Evolutionary conservation across 2,888 invertebrate species (phyloP).

Genomic region (Carpatolechia fugitivella): DNA sequence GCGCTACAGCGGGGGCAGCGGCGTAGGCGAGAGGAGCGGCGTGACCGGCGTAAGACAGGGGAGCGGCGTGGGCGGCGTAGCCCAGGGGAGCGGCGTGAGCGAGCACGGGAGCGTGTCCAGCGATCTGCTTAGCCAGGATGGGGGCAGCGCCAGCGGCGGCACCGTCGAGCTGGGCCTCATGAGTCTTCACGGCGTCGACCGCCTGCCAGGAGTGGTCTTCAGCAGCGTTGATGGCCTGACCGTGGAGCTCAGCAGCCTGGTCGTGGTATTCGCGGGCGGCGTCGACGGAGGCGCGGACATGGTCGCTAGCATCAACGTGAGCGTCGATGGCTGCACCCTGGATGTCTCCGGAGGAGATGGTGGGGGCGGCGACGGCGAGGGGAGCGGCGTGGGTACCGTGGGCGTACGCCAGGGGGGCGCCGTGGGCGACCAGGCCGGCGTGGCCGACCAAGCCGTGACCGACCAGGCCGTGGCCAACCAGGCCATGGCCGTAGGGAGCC

Average conservation of each 20-base stretch:
- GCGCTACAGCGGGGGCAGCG: slow-evolving; percentile 34
- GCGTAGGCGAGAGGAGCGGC: slow-evolving; percentile 33
- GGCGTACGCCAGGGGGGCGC: slow-evolving; percentile 33
- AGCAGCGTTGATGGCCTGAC: slow-evolving; percentile 70
- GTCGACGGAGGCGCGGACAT: slow-evolving; percentile 66
- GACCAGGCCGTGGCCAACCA: slow-evolving; percentile 17
- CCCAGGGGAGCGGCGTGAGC: slow-evolving; percentile 29
- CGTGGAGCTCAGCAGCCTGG: slow-evolving; percentile 68
- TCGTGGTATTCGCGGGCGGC: slow-evolving; percentile 67
- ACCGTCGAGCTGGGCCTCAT: slow-evolving; percentile 65
- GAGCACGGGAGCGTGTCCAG: slow-evolving; percentile 43
- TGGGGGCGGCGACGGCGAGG: slow-evolving; percentile 44
- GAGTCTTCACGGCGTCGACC: slow-evolving; percentile 68
- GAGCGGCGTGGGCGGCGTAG: slow-evolving; percentile 31
- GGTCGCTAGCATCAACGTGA: slow-evolving; percentile 68
- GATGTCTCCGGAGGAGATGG: slow-evolving; percentile 36
- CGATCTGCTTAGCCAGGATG: slow-evolving; percentile 66
- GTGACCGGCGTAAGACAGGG: slow-evolving; percentile 31
- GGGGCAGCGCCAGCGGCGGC: slow-evolving; percentile 71
- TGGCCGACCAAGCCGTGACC: slow-evolving; percentile 28
- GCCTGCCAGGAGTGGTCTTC: slow-evolving; percentile 73
- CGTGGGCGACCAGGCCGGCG: slow-evolving; percentile 25
- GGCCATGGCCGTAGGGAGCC: slow-evolving; percentile 28
- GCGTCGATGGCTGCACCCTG: slow-evolving; percentile 49
- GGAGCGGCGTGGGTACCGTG: slow-evolving; percentile 47